These are phyloP conservation scores for Pogonus chalceus DNA, from an alignment of 1,140 invertebrate species.

Conservation along the genomic window DNA sequence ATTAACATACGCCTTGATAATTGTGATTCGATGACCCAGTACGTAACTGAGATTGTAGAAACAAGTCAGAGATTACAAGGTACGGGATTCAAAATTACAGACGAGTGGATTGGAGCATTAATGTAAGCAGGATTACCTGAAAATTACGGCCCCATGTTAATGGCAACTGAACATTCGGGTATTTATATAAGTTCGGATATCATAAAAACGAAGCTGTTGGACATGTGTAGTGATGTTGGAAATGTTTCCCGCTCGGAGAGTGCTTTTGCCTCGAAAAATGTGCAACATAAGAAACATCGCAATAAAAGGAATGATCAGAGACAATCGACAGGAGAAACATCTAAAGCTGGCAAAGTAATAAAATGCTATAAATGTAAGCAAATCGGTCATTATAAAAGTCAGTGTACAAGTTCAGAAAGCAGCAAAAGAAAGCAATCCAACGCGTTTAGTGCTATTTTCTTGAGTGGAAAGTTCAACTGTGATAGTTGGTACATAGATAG, in stretches of 20 bases:
- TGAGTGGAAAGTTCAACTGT: constrained; percentile 13
- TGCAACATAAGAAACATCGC: neutral
- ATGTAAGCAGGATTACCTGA: constrained; percentile 28
- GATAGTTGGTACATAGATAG: constrained; percentile 27
- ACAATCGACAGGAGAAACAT: no score
- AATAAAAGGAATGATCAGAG: neutral
- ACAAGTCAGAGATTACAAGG: constrained; percentile 12
- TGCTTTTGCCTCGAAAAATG: no score
- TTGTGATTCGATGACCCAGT: constrained; percentile 17
- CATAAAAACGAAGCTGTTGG: no score
- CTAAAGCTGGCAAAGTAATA: neutral
- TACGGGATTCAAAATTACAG: constrained; percentile 19
- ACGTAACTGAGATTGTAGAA: constrained; percentile 17
- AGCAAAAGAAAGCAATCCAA: neutral
- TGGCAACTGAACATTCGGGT: no score
- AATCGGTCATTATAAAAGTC: neutral
- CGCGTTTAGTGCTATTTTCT: neutral
- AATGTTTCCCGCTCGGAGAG: no score
- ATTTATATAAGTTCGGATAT: no score
- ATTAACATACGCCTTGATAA: constrained; percentile 18
- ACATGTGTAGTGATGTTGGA: no score
- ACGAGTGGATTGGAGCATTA: constrained; percentile 27
- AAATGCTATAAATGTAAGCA: neutral
- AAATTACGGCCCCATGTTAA: constrained; percentile 7
- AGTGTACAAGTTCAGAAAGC: constrained; percentile 16